These are phyloP conservation scores for Blastobasis lacticolella DNA, from an alignment of 2,888 invertebrate genomes.

Conservation along the genomic window DNA sequence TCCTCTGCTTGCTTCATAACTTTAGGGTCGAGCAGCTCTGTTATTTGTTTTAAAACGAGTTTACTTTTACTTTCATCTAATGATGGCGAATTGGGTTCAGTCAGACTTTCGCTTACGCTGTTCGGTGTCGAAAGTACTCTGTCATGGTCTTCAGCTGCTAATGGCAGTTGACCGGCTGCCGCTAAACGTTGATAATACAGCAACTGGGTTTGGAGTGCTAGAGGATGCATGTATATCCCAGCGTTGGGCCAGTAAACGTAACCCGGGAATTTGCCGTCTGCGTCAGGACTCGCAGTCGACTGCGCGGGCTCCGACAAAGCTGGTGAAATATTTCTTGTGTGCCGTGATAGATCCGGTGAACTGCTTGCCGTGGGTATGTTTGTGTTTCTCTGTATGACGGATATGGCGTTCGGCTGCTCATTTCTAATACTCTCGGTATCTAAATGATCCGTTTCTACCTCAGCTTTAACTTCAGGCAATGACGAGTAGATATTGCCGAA, in stretches of 20 bases:
- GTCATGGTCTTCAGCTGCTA: conserved; percentile 45
- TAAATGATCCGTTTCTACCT: conserved; percentile 64
- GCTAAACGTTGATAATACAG: conserved; percentile 84
- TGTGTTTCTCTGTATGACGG: conserved; percentile 63
- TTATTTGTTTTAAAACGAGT: conserved; percentile 62
- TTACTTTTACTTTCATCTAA: conserved; percentile 58
- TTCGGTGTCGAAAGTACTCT: conserved; percentile 43
- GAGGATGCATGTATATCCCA: conserved; percentile 82
- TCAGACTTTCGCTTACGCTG: conserved; percentile 39
- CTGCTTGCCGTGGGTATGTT: conserved; percentile 55
- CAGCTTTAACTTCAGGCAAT: conserved; percentile 73
- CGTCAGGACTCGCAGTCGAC: conserved; percentile 44
- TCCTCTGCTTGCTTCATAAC: conserved; percentile 54
- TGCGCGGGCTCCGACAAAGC: conserved; percentile 56
- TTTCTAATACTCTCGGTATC: conserved; percentile 63
- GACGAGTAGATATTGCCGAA: conserved; percentile 77
- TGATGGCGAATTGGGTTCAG: conserved; percentile 44
- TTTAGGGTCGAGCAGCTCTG: conserved; percentile 60
- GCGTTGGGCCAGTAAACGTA: conserved; percentile 82
- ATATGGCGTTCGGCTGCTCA: conserved; percentile 60
- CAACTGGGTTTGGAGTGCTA: conserved; percentile 81
- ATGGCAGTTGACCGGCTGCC: conserved; percentile 63
- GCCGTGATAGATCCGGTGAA: conserved; percentile 55
- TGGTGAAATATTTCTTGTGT: conserved; percentile 41
- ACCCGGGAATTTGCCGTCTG: conserved; percentile 57